These are phyloP conservation scores for Tenthredo mesomela DNA, from an alignment of 2,888 invertebrate species.

Conservation along the genomic window DNA sequence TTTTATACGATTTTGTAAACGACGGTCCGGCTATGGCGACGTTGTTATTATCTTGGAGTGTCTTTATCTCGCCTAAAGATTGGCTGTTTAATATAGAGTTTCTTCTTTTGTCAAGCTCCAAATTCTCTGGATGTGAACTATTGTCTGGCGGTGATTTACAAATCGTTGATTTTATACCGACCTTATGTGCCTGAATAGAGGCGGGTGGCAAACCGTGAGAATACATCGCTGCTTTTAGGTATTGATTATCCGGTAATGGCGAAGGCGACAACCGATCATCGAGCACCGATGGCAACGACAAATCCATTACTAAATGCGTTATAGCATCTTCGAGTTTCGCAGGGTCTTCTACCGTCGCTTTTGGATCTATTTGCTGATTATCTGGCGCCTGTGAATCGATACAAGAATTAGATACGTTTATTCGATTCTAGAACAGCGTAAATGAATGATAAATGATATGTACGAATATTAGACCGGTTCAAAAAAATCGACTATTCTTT, in stretches of 20 bases:
- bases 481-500: too few relatives aligned
- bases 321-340: conserved; percentile 86
- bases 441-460: too few relatives aligned
- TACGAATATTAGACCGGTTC: too few relatives aligned
- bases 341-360: conserved; percentile 85
- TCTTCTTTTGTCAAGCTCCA: neutral
- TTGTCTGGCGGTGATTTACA: conserved; percentile 29
- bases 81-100: neutral
- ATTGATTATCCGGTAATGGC: conserved; percentile 70
- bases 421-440: neutral
- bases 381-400: conserved; percentile 46
- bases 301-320: conserved; percentile 82
- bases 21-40: conserved; percentile 2
- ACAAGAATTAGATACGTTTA: neutral
- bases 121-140: neutral
- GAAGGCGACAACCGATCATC: conserved; percentile 65
- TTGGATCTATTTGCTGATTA: conserved; percentile 67
- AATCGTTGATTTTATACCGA: conserved; percentile 68
- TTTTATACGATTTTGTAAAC: neutral
- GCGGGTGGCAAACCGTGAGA: conserved; percentile 74
- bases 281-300: conserved; percentile 76
- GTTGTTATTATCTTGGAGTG: neutral
- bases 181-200: conserved; percentile 69
- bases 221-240: conserved; percentile 71
- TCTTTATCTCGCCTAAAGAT: neutral